Conservation (phyloP, 1,140 invertebrate species). For the Sycophaga agraensis region DNA sequence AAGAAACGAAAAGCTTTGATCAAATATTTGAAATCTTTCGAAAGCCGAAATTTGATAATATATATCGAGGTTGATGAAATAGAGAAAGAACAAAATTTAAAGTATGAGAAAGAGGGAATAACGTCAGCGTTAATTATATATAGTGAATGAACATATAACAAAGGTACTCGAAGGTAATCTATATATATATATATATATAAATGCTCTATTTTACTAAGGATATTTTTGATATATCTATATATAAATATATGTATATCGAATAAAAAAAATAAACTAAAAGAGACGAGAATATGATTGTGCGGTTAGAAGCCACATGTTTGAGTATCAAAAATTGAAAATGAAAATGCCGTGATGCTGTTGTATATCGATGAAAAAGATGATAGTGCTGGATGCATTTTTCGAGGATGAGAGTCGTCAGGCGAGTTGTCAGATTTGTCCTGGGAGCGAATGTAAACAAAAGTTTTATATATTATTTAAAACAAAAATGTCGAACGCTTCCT, state of each 20-base stretch:
- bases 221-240: slow-evolving; percentile 60
- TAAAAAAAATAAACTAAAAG: slow-evolving; percentile 33
- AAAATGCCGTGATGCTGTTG: background rate
- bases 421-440: too few species aligned
- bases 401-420: slow-evolving; percentile 3
- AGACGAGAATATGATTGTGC: slow-evolving; percentile 24
- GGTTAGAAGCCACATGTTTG: too few species aligned
- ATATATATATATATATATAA: slow-evolving; percentile 42
- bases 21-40: slow-evolving; percentile 11
- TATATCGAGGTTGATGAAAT: slow-evolving; percentile 4
- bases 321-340: too few species aligned
- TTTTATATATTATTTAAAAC: slow-evolving; percentile 4
- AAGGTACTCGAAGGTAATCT: slow-evolving; percentile 48
- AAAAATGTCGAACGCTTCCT: background rate
- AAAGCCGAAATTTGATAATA: background rate
- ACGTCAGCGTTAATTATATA: slow-evolving; percentile 26
- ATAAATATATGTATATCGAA: slow-evolving; percentile 52
- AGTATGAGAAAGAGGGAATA: background rate
- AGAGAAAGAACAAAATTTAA: slow-evolving; percentile 5
- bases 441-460: background rate
- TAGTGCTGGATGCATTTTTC: slow-evolving; percentile 28
- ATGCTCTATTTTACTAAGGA: slow-evolving; percentile 58
- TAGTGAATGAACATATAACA: slow-evolving; percentile 42
- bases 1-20: slow-evolving; percentile 4
- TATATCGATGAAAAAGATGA: slow-evolving; percentile 26